Base-by-base conservation (phyloP, 2,888 invertebrate species). In the Hemaris fuciformis region DNA sequence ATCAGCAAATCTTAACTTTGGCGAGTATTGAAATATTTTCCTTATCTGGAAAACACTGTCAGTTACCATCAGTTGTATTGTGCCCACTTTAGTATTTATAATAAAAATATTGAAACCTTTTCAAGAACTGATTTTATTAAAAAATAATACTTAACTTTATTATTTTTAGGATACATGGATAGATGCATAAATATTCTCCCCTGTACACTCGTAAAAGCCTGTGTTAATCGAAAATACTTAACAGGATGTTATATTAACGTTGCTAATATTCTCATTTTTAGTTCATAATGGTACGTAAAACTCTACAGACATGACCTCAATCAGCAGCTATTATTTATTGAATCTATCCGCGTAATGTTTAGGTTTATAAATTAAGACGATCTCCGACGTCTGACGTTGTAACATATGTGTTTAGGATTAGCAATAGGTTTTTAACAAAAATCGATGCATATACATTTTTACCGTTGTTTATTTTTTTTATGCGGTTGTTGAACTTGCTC, bases 391-490 rank as follows among this genome's bases (percentile, higher is more conserved):
- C 18, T 18, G 23, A 23, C 27, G 10, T 31, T 31, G 27, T 8
- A 20, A 10, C 27, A 23, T 46, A 53, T 27, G 31, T 53, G 20
- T 53, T 27, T 27, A 53, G 53, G 53, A 53, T 53, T 31, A 53
- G 53, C 27, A 8, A 53, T 53, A 53, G 53, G 10, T 27, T 53
- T 53, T 20, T 18, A 10, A 18, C 27, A 53, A 53, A 53, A 53
- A 31, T 10, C 27, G 15, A 27, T 53, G n/a, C 23, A n/a, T 20
- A 22, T 15, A 53, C 59, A 38, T n/a, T 41, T 25, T 48, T 41
- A 60, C 25, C 22, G 57, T 60, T 69, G 66, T 70, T 73, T 69
- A 66, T 73, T 67, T 62, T 68, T 66, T 58, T 61, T 62, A 62
- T 57, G 34, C 66, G 63, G 60, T 64, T 66, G 64, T 56, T 67